Base-by-base conservation (phyloP, 2,113 vertebrate genomes). In the Campylomormyrus numenius region DNA sequence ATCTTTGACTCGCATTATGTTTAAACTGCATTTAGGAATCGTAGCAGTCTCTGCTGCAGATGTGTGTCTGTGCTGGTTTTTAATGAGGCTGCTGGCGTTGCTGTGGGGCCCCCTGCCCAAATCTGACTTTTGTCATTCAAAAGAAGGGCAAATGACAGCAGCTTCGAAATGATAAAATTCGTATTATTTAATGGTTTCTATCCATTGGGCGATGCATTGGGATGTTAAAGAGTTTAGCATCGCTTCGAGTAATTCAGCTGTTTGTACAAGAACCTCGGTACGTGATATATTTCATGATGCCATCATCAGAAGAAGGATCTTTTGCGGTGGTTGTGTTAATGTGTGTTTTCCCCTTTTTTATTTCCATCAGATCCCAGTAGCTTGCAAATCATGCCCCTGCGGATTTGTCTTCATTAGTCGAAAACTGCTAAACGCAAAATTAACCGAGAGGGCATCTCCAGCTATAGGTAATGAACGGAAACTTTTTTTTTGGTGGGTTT, bases 341-440 rank as follows among this genome's bases (percentile, higher is more conserved):
- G 19, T 21, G 66, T 70, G 42, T 90, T 90, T 85, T 56, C 35
- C 3, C 4, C 92, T 74, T 92, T 11, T 88, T 92, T 31, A 89
- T 70, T 90, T 77, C 85, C 91, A 90, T 21, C 90, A 99, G 98
- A 98, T 99, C 95, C 98, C 98, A 88, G 98, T 99, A 91, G 98
- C 98, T 11, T 99, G 98, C 94, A 99, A 99, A 94, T 98, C 98
- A 2, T 99, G 98, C 92, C 97, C 98, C 7, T 99, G 98, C 94
- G 98, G 98, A 90, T 99, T 95, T 87, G 97, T 99, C 93, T 99
- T 99, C 94, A 99, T 99, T 91, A 99, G 98, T 93, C 96, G 98
- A 93, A 99, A 99, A 92, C 98, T 99, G 88, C 94, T 99, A 85
- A 97, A 98, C 92, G 98, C 97, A 53, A 98, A 97, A 94, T 96